Percentiles rank a stretch among this genome's conserved stretches.
These are phyloP conservation scores for Heliothis subflexa DNA, from an alignment of 1,140 invertebrate species.

Conservation along the genomic window DNA sequence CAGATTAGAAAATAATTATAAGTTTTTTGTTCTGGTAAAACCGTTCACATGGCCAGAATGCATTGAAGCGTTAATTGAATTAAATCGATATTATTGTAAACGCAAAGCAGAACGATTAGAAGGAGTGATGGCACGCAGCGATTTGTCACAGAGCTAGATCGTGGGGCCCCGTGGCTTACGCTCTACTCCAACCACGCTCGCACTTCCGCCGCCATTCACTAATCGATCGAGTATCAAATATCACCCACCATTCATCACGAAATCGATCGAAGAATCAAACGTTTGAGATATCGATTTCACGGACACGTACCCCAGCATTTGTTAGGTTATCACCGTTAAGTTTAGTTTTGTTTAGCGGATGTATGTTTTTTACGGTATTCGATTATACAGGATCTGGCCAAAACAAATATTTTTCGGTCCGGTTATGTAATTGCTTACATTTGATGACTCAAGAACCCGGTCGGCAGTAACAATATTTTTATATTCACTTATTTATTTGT, in stretches of 20 bases:
- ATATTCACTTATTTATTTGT: slow-evolving; percentile 84
- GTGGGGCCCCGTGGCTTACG: slow-evolving; percentile 62
- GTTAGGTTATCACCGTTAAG: slow-evolving; percentile 47
- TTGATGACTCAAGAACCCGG: slow-evolving; percentile 39
- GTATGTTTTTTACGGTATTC: slow-evolving; percentile 39
- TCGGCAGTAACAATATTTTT: slow-evolving; percentile 64
- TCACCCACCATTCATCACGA: slow-evolving; percentile 74
- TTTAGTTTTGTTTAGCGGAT: slow-evolving; percentile 42
- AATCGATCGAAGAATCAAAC: slow-evolving; percentile 75
- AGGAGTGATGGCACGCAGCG: slow-evolving; percentile 68
- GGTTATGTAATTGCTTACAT: slow-evolving; percentile 31
- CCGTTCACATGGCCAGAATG: slow-evolving; percentile 60
- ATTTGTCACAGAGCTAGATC: slow-evolving; percentile 74
- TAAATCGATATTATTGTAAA: slow-evolving; percentile 69
- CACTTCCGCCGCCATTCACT: slow-evolving; percentile 73
- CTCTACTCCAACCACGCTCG: slow-evolving; percentile 32
- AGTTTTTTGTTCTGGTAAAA: slow-evolving; percentile 16
- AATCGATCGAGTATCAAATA: slow-evolving; percentile 61
- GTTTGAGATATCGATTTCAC: slow-evolving; percentile 78
- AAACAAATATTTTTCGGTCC: slow-evolving; percentile 29
- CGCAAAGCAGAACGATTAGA: slow-evolving; percentile 65
- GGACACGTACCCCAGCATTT: slow-evolving; percentile 60
- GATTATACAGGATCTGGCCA: slow-evolving; percentile 34
- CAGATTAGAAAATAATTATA: slow-evolving; percentile 21
- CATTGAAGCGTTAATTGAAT: slow-evolving; percentile 76